Base-by-base conservation (phyloP, 2,888 invertebrate species). In the Tiphia femorata region DNA sequence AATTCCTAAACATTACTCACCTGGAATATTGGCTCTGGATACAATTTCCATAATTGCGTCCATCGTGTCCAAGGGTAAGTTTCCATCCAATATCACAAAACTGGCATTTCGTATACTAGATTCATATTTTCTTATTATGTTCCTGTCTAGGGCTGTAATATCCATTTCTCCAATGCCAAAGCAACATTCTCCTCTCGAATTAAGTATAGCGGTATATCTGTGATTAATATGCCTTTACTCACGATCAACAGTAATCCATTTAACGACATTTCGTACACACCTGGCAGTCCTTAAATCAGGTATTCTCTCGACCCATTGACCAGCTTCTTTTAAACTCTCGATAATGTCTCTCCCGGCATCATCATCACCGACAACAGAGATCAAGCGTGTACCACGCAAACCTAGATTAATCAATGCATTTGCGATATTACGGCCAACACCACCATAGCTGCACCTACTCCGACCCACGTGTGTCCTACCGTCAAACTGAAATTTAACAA, bases 351-450 rank as follows among this genome's bases (percentile, higher is more conserved):
- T 64, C 7, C 82, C 83, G 29, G 75, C 68, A 12, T 73, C 68
- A 56, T 83, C 83, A 43, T 78, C 63, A 29, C 82, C 83, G 38
- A 82, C 75, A 30, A 77, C 77, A 16, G 79, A 80, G 62, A 83
- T 67, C 29, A 83, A 66, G 62, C 71, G 75, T 6, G 81, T 80
- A 35, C 79, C 73, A 7, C 77, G 70, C 42, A 87, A 87, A 27
- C 91, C 90, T 21, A 97, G 86, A 72, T 92, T 90, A 72, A 88
- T 88, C 46, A 98, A 85, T 16, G 94, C 94, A 73, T 96, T 95
- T 1, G 95, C 94, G 49, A 98, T 87, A 83, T 98, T 98, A 46
- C 97, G 88, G 0, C 91, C 98, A 0, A 98, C 98, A 10, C 98
- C 98, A 8, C 98, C 98, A 5, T 89, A 89, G 52, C 88, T 88